These are phyloP conservation scores for Drosophila mulleri DNA, from an alignment of 2,888 invertebrate species.

Conservation along the genomic window DNA sequence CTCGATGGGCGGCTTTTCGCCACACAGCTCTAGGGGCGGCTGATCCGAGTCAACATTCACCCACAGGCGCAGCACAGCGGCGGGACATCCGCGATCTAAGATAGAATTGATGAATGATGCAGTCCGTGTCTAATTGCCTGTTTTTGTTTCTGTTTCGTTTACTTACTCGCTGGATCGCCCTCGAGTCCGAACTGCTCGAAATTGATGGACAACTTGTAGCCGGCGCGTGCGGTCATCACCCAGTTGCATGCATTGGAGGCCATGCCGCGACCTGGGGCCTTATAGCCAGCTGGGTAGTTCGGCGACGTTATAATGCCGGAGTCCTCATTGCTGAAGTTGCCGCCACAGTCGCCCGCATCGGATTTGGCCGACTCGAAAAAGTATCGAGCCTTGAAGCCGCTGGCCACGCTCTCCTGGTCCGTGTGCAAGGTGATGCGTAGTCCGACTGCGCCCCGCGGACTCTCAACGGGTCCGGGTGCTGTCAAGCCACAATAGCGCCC, in stretches of 20 bases:
- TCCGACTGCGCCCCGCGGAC: constrained; percentile 94
- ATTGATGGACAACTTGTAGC: constrained; percentile 94
- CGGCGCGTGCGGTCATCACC: constrained; percentile 95
- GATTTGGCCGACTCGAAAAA: constrained; percentile 95
- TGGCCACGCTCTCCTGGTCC: constrained; percentile 93
- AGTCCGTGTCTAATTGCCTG: background rate
- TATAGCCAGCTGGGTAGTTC: constrained; percentile 95
- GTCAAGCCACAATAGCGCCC: constrained; percentile 96
- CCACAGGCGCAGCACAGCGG: constrained; percentile 96
- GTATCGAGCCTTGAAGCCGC: constrained; percentile 98
- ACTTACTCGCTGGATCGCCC: constrained; percentile 93
- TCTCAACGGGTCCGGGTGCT: constrained; percentile 97
- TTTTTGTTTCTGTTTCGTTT: too few species aligned
- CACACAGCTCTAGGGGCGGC: constrained; percentile 95
- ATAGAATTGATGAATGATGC: background rate
- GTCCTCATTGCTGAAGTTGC: constrained; percentile 93
- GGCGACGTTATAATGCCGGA: constrained; percentile 95
- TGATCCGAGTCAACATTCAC: constrained; percentile 89
- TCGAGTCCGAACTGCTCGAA: constrained; percentile 97
- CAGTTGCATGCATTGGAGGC: constrained; percentile 98
- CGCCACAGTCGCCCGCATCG: constrained; percentile 96
- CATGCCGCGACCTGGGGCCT: constrained; percentile 91
- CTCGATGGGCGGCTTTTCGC: constrained; percentile 91
- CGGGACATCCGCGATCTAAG: constrained; percentile 94
- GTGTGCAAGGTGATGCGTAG: constrained; percentile 95